Conservation (phyloP, 2,888 invertebrate genomes). For the Ephialtes manifestator region DNA sequence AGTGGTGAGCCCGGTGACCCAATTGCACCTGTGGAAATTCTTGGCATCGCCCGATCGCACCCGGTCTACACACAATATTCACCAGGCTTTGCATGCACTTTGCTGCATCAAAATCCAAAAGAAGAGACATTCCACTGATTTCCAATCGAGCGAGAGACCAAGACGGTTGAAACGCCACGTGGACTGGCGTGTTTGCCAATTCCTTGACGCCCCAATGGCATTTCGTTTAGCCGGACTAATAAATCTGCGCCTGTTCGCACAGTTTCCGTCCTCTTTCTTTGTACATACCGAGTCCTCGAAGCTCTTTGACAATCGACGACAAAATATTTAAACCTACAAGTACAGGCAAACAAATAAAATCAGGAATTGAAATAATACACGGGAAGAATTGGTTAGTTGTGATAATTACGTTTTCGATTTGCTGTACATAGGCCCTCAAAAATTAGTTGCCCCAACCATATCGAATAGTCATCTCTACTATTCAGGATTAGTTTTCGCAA, state of each 20-base stretch:
- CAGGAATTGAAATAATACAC: too few relatives aligned
- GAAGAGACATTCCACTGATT: conserved; percentile 30
- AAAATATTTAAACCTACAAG: neutral
- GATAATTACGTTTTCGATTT: too few relatives aligned
- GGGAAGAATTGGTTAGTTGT: too few relatives aligned
- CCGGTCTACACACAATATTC: conserved; percentile 8
- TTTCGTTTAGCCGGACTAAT: conserved; percentile 41
- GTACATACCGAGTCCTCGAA: neutral
- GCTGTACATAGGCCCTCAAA: too few relatives aligned
- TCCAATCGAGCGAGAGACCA: conserved; percentile 19
- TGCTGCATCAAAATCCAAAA: neutral
- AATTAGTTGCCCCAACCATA: too few relatives aligned
- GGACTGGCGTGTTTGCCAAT: conserved; percentile 49
- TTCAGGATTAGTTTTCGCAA: too few relatives aligned
- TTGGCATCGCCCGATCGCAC: conserved; percentile 52
- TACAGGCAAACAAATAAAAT: too few relatives aligned
- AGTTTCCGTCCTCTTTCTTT: neutral
- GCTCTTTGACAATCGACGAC: neutral
- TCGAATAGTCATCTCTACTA: too few relatives aligned
- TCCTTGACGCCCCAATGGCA: conserved; percentile 35
- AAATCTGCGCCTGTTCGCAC: conserved; percentile 29
- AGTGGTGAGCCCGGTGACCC: conserved; percentile 52
- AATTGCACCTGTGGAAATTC: conserved; percentile 64
- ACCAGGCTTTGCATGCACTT: conserved; percentile 2
- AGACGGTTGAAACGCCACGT: conserved; percentile 35